Conservation (phyloP, 2,797 vertebrate genomes). For the Ctenopoma multispine region DNA sequence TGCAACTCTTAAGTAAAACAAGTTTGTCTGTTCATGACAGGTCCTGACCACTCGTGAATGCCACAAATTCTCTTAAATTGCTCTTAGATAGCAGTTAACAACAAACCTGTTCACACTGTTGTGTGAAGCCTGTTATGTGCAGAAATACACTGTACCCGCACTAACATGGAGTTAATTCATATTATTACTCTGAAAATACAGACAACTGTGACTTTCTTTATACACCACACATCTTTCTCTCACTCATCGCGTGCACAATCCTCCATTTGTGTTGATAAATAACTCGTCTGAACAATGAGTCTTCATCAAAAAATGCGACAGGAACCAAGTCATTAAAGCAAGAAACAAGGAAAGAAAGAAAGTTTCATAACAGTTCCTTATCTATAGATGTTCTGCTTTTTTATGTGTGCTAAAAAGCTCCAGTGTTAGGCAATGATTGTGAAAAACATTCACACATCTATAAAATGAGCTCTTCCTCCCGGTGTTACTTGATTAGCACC, state of each 20-base stretch:
- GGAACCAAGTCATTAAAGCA: constrained; percentile 34
- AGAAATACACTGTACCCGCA: neutral
- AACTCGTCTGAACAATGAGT: constrained; percentile 37
- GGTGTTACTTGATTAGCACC: constrained; percentile 54
- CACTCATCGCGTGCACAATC: constrained; percentile 31
- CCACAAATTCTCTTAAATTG: too few relatives aligned
- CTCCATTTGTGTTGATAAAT: constrained; percentile 41
- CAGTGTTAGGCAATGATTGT: constrained; percentile 32
- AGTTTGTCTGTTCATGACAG: too few relatives aligned
- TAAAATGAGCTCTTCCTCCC: constrained; percentile 62
- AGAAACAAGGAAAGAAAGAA: constrained; percentile 17
- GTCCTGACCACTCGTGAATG: too few relatives aligned
- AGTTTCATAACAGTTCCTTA: constrained; percentile 34
- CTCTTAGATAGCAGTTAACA: too few relatives aligned
- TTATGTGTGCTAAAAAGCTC: constrained; percentile 38
- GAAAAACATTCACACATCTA: constrained; percentile 53
- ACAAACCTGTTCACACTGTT: too few relatives aligned
- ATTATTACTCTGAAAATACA: neutral
- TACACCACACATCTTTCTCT: constrained; percentile 19
- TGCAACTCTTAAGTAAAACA: too few relatives aligned
- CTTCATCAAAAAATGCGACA: constrained; percentile 35
- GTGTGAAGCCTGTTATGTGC: neutral
- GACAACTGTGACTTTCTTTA: constrained; percentile 34
- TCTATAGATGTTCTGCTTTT: constrained; percentile 30
- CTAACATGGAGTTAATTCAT: constrained; percentile 4